Evolutionary conservation across 2,797 vertebrate genomes (phyloP).

Genomic region (Sparidentex hasta): DNA sequence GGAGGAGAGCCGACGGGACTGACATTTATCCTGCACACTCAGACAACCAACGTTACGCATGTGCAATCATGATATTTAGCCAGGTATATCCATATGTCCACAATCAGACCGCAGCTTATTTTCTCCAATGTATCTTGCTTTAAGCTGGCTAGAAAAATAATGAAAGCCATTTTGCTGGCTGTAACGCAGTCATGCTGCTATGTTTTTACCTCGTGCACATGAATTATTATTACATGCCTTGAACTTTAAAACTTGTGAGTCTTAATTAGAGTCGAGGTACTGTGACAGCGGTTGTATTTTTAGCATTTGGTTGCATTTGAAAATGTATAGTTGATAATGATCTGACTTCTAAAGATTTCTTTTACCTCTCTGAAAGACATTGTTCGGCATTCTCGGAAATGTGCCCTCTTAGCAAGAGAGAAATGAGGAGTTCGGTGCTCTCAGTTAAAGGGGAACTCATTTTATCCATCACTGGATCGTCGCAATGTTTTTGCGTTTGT

Average conservation of each 20-base stretch:
- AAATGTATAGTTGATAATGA: not conserved
- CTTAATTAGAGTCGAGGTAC: not conserved
- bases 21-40: constrained; percentile 24
- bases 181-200: not conserved
- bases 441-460: not conserved
- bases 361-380: not conserved
- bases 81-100: not conserved
- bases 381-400: not conserved
- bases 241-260: not conserved
- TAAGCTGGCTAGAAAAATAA: not conserved
- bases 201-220: not conserved
- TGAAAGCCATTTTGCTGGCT: not conserved
- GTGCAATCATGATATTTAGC: constrained; percentile 29
- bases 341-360: not conserved
- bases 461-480: not conserved
- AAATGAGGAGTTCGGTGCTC: not conserved
- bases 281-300: no score
- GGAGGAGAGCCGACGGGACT: constrained; percentile 24
- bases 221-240: not conserved
- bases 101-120: not conserved
- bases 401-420: not conserved
- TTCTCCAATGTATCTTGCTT: constrained; percentile 4
- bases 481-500: not conserved
- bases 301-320: no score
- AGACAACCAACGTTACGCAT: constrained; percentile 13